Conservation (phyloP, 2,888 invertebrate species). For the Drosophila rellima region DNA sequence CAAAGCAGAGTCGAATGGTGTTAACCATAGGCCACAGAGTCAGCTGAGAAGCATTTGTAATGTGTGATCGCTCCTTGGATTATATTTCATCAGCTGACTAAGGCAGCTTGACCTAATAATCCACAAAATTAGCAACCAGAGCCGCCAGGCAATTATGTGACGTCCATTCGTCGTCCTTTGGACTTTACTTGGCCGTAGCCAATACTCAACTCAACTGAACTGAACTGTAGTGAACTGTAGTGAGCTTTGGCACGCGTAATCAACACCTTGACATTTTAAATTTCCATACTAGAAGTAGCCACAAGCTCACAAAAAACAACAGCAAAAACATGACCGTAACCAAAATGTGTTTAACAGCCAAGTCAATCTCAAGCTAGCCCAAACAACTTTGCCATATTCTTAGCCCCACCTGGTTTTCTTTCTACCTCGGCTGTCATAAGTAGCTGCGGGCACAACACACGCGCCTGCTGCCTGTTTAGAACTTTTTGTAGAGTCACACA, state of each 20-base stretch:
- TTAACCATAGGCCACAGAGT: slow-evolving; percentile 29
- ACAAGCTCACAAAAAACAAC: slow-evolving; percentile 1
- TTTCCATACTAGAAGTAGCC: slow-evolving; percentile 20
- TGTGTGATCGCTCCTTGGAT: slow-evolving; percentile 24
- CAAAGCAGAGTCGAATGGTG: slow-evolving; percentile 1
- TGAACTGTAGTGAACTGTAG: slow-evolving; percentile 14
- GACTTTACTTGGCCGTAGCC: background rate
- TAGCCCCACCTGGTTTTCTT: background rate
- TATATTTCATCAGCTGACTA: slow-evolving; percentile 60
- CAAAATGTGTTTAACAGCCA: slow-evolving; percentile 66
- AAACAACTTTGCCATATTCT: slow-evolving; percentile 20
- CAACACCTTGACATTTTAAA: slow-evolving; percentile 60
- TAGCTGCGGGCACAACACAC: slow-evolving; percentile 62
- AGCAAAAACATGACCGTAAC: slow-evolving; percentile 30
- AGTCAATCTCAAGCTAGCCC: slow-evolving; percentile 37
- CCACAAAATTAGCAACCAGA: slow-evolving; percentile 23
- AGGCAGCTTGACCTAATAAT: slow-evolving; percentile 53
- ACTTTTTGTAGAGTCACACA: slow-evolving; percentile 43
- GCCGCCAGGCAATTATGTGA: slow-evolving; percentile 35
- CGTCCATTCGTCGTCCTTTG: slow-evolving; percentile 1
- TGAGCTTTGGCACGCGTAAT: slow-evolving; percentile 55
- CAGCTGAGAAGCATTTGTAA: slow-evolving; percentile 19
- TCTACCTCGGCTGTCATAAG: slow-evolving; percentile 36
- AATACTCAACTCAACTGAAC: slow-evolving; percentile 1
- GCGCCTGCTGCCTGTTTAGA: slow-evolving; percentile 40